A percentile compares a stretch with the other conserved stretches of the same genome.
Evolutionary conservation across 2,113 vertebrate genomes (phyloP).

Genomic region (Nipponia nippon): DNA sequence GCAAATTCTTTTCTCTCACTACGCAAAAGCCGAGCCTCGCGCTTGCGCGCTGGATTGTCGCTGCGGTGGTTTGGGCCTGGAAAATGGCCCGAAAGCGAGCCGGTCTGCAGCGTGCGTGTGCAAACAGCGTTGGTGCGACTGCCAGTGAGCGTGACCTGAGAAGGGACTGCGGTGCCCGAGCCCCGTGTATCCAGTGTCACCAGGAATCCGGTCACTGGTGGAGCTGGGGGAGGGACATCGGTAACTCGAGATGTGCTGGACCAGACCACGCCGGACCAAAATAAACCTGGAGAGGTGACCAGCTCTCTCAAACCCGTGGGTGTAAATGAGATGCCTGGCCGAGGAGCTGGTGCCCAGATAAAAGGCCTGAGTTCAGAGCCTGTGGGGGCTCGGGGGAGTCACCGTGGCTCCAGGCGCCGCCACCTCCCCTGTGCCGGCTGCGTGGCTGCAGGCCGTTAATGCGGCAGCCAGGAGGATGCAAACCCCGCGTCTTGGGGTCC

Average conservation of each 20-base stretch:
- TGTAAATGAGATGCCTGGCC: not conserved
- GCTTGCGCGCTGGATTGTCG: not conserved
- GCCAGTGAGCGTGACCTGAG: not conserved
- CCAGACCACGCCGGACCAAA: not conserved
- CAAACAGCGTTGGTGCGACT: accelerated
- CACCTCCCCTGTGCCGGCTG: not conserved
- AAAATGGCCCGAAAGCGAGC: not conserved
- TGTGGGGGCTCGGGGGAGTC: not conserved
- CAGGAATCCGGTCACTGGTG: not conserved
- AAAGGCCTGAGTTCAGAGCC: not conserved
- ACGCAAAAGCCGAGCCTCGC: not conserved
- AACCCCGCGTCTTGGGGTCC: accelerated
- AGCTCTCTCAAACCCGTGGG: not conserved
- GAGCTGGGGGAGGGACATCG: not conserved
- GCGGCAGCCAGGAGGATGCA: not conserved
- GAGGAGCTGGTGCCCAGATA: not conserved
- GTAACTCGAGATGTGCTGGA: slow-evolving; percentile 25
- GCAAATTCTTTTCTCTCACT: not conserved
- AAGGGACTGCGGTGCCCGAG: not conserved
- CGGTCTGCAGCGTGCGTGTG: not conserved
- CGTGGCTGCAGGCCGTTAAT: not conserved
- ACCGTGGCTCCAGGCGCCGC: not conserved
- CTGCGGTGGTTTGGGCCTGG: not conserved
- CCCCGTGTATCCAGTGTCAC: not conserved
- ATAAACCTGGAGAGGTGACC: slow-evolving; percentile 26